Evolutionary conservation across 2,113 vertebrate genomes (phyloP), one percentile per base, ranked within the genome.

Genomic region (Mastomys natalensis): DNA sequence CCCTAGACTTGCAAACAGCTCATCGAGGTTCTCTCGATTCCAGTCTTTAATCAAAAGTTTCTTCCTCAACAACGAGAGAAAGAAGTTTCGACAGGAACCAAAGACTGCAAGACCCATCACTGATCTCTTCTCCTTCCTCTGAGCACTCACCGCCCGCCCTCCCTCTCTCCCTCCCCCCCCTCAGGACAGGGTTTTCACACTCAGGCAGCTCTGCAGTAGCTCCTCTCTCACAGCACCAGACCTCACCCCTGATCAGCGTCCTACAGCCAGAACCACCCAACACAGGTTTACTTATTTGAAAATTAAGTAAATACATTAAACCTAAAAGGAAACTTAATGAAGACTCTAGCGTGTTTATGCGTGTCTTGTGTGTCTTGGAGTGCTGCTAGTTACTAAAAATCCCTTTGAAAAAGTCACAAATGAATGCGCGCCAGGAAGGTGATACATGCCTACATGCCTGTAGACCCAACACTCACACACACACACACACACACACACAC

Each of bases 31-130:
- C 58, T 62, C 51, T 22, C 84, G 16, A 84, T 43, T 70, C 19
- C 2, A 2, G 84, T 22, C 73, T 92, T 70, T 37, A 37, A 29
- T 31, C 58, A 21, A 17, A 72, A 10, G 15, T 43, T 37, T 48
- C 73, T 84, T 62, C 73, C 86, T 68, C 37, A 22, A 26, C 0
- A 0, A 31, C 34, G 58, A 85, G n/a, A 15, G 10, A 29, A 5
- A 60, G 58, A 60, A 60, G n/a, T 37, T 66, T 51, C 21, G 7
- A 21, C 45, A 64, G 31, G 58, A 31, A 84, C 60, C 74, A 34
- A 2, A 3, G 5, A 1, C 62, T 15, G 26, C 9, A 8, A 16
- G 72, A 5, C 64, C 21, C 0, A 0, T 3, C 66, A 12, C 16
- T 19, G 11, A 6, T 19, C 87, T 74, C n/a, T 34, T 43, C 4